Evolutionary conservation across 2,113 vertebrate species (phyloP).

Genomic region (Gracilinanus agilis): DNA sequence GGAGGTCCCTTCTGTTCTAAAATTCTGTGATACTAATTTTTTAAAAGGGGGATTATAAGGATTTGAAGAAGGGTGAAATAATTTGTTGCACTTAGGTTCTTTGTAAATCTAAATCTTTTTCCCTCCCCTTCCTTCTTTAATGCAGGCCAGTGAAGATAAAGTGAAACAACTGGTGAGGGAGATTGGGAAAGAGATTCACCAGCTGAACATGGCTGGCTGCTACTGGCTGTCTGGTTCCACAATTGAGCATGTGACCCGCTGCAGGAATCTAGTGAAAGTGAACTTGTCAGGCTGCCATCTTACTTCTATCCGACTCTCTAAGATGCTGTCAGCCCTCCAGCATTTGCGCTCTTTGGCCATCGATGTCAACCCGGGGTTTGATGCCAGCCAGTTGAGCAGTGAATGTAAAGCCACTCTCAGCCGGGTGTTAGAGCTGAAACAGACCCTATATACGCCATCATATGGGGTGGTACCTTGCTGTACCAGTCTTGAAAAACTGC

Average conservation of each 20-base stretch:
- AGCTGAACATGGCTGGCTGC: conserved; percentile 94
- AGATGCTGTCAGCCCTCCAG: conserved; percentile 90
- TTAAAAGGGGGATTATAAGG: neutral
- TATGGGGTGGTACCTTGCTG: conserved; percentile 97
- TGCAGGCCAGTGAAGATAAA: conserved; percentile 90
- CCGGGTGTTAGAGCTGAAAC: conserved; percentile 91
- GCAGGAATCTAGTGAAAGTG: conserved; percentile 91
- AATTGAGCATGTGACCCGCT: conserved; percentile 89
- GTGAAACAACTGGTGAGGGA: conserved; percentile 89
- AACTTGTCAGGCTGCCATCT: conserved; percentile 93
- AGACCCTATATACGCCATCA: conserved; percentile 94
- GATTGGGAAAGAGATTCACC: conserved; percentile 90
- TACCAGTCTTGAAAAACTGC: conserved; percentile 92
- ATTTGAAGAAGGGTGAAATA: fast-evolving
- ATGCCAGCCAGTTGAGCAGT: conserved; percentile 90
- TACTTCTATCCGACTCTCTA: conserved; percentile 92
- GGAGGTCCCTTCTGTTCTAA: neutral
- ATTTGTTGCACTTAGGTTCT: neutral
- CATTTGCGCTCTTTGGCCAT: conserved; percentile 92
- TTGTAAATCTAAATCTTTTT: neutral
- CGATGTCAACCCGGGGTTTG: conserved; percentile 91
- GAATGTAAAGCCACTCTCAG: conserved; percentile 94
- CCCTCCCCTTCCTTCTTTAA: neutral
- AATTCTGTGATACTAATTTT: neutral
- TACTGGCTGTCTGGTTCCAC: conserved; percentile 93